Percentiles rank a stretch among this genome's conserved stretches.
phyloP scores from a whole-genome alignment of 2,888 invertebrate species.

The Cremastinae sp. region DNA sequence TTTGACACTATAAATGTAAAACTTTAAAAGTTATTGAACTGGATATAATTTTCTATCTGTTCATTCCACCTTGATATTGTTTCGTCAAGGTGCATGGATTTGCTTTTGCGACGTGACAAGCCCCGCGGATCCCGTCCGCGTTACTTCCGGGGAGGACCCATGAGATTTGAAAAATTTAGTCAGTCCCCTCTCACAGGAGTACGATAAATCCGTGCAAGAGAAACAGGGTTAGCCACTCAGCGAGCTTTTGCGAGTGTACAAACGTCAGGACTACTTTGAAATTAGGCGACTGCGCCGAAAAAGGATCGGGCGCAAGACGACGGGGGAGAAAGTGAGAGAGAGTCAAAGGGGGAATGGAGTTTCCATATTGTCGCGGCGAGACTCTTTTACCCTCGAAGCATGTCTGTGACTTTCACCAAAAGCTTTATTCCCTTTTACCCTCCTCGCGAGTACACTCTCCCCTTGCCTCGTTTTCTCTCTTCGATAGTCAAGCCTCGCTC shows the following conservation, averaged over 20 bases:
- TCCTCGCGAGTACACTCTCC: slow-evolving; percentile 9
- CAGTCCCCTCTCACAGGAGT: slow-evolving; percentile 2
- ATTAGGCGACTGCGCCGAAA: slow-evolving; percentile 55
- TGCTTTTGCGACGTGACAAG: too few relatives aligned
- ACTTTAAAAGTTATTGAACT: too few relatives aligned
- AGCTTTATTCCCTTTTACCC: slow-evolving; percentile 22
- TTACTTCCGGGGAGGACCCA: background rate
- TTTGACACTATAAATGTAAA: too few relatives aligned
- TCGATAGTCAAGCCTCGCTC: slow-evolving; percentile 22
- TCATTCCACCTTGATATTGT: too few relatives aligned
- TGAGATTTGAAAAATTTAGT: slow-evolving; percentile 26
- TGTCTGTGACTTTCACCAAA: slow-evolving; percentile 44
- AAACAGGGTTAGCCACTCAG: slow-evolving; percentile 69
- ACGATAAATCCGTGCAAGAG: slow-evolving; percentile 47
- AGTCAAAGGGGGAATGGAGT: slow-evolving; percentile 17
- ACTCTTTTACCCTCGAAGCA: slow-evolving; percentile 33
- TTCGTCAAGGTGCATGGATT: too few relatives aligned
- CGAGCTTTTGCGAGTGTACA: slow-evolving; percentile 36
- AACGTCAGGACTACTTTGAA: slow-evolving; percentile 61
- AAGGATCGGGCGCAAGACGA: slow-evolving; percentile 6
- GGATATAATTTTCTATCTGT: too few relatives aligned
- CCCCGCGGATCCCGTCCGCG: too few relatives aligned
- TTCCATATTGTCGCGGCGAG: slow-evolving; percentile 38
- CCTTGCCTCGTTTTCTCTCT: slow-evolving; percentile 30
- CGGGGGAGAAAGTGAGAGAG: background rate